Evolutionary conservation across 2,888 invertebrate genomes (phyloP).

Genomic region (Lasioglossum malachurum): DNA sequence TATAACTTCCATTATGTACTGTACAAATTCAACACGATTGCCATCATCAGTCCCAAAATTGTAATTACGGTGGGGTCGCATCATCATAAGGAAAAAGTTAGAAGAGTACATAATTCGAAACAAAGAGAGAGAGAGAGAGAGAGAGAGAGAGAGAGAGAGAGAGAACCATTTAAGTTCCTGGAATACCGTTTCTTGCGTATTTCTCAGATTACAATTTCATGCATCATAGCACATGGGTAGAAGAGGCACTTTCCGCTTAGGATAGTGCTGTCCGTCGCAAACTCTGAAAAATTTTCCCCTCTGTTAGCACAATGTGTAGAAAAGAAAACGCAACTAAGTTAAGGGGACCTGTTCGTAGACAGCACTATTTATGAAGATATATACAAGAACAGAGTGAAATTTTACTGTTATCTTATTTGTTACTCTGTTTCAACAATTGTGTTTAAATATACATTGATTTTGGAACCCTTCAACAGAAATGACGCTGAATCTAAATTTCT

Average conservation of each 20-base stretch:
- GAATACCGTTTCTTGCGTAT: conserved; percentile 20
- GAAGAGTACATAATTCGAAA: conserved; percentile 37
- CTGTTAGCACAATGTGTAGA: background rate
- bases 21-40: conserved; percentile 75
- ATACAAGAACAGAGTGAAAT: conserved; percentile 27
- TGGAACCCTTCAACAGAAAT: conserved; percentile 12
- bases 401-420: conserved; percentile 16
- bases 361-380: conserved; percentile 11
- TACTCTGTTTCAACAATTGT: conserved; percentile 18
- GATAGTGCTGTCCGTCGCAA: conserved; percentile 5
- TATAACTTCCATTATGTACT: conserved; percentile 67
- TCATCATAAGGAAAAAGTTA: conserved; percentile 31
- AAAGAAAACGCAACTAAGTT: background rate
- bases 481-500: background rate
- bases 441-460: conserved; percentile 25
- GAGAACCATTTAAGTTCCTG: conserved; percentile 30
- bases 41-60: conserved; percentile 51
- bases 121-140: conserved; percentile 13
- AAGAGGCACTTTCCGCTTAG: conserved; percentile 60
- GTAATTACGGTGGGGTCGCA: conserved; percentile 50
- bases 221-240: conserved; percentile 56
- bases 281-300: background rate
- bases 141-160: background rate
- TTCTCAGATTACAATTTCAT: conserved; percentile 30
- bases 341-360: conserved; percentile 3